phyloP scores from a whole-genome alignment of 2,888 invertebrate species.

The Pantelozetes paolii region DNA sequence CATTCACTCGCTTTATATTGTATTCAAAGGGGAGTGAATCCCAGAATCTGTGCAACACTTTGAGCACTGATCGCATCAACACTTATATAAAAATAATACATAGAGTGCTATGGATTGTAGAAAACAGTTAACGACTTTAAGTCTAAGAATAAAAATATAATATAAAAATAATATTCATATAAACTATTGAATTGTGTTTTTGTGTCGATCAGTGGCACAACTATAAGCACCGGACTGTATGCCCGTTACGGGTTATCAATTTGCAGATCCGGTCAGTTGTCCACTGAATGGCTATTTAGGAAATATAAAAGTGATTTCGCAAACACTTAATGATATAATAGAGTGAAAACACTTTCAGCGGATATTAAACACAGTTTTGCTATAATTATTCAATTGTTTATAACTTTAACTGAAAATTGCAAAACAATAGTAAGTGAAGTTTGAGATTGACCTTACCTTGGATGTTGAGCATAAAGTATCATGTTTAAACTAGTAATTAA shows the following conservation, averaged over 20 bases:
- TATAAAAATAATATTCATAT: no score
- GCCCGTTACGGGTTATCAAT: conserved; percentile 40
- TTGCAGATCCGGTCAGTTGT: conserved; percentile 37
- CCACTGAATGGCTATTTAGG: conserved; percentile 23
- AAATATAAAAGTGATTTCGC: conserved; percentile 10
- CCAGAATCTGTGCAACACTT: no score
- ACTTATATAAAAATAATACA: background rate
- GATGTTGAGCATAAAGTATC: no score
- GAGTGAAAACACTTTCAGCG: background rate
- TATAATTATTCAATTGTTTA: background rate
- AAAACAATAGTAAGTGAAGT: no score
- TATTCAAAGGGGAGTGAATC: background rate
- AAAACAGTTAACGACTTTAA: background rate
- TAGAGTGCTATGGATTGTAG: background rate
- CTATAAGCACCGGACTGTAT: background rate
- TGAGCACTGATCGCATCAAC: background rate
- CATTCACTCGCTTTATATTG: background rate
- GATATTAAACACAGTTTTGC: conserved; percentile 7
- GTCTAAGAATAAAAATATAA: no score
- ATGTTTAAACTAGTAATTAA: no score
- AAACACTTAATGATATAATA: conserved; percentile 17
- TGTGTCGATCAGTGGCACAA: background rate
- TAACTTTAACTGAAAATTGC: background rate
- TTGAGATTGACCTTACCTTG: no score
- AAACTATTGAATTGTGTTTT: background rate